Percentiles rank a stretch among this genome's conserved stretches.
Evolutionary conservation across 2,888 invertebrate species (phyloP).

Genomic region (Amaurobius ferox): DNA sequence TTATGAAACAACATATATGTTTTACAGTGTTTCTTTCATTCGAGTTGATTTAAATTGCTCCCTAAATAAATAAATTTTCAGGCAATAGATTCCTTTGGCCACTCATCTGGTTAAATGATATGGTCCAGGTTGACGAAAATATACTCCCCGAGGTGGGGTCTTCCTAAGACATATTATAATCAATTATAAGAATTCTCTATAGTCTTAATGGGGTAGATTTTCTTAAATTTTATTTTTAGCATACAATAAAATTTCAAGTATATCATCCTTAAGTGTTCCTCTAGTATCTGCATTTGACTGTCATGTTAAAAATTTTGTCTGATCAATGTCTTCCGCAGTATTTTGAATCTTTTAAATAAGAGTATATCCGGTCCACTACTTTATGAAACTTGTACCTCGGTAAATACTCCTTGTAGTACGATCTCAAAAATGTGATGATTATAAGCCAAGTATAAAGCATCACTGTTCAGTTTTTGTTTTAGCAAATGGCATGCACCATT

Average conservation of each 20-base stretch:
- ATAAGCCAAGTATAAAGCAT: constrained; percentile 3
- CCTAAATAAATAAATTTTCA: no score
- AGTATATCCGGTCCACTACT: background rate
- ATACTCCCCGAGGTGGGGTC: background rate
- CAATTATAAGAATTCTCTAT: background rate
- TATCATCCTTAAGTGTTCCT: no score
- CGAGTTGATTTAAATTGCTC: constrained; percentile 10
- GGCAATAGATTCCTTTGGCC: no score
- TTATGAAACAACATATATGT: no score
- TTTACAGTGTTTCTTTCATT: background rate
- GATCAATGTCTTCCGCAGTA: background rate
- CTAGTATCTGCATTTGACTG: background rate
- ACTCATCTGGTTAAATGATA: background rate
- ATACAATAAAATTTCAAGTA: constrained; percentile 5
- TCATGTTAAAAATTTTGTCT: constrained; percentile 5
- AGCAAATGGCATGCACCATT: constrained; percentile 12
- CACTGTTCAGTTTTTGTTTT: background rate
- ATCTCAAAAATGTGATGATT: background rate
- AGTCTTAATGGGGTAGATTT: background rate
- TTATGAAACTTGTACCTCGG: constrained; percentile 9
- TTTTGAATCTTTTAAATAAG: background rate
- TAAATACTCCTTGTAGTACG: constrained; percentile 1
- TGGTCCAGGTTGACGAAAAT: constrained; percentile 6
- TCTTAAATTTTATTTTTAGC: background rate
- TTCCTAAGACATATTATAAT: background rate